Evolutionary conservation across 2,888 invertebrate species (phyloP), one percentile per base, ranked within the genome.

Genomic region (Harpalus rufipes): DNA sequence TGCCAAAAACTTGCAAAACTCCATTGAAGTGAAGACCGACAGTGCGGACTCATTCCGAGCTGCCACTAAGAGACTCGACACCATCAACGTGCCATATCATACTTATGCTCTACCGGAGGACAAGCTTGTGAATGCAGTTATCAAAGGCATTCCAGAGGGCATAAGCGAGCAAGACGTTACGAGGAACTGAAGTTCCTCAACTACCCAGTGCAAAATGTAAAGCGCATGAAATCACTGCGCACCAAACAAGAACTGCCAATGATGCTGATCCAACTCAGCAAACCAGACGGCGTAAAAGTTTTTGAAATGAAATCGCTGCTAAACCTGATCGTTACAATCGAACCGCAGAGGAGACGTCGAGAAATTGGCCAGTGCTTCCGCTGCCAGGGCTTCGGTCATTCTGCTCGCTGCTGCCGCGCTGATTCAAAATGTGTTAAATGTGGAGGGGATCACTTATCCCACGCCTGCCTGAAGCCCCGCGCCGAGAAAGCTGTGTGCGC

Each of bases 381-480:
- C 0, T 79, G 58, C 58, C 59, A 79, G 59, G 16, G 59, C 1
- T 79, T 79, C 79, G 79, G 59, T 8, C 59, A 79, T n/a, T 58
- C 59, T 14, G 59, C 59, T 6, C 32, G 32, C n/a, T 59, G 32
- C 32, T 79, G 79, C 14, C 56, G 59, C 2, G 59, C 59, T 12
- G 32, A 58, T 8, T 39, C 59, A 59, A 58, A 2, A 21, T 79
- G 59, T n/a, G 79, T 79, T 0, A 59, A 59, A 39, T 79, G 59
- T 59, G 79, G 39, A 32, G 14, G 32, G 25, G 5, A 1, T 5
- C 79, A 79, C 39, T 59, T 25, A 0, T 58, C 25, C 10, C 18
- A 79, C 79, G 16, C 25, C 3, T 79, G 79, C 32, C 3, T n/a
- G 1, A 79, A 79, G n/a, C 58, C 32, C n/a, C 21, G 32, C 10